Evolutionary conservation across 2,888 invertebrate genomes (phyloP).

Genomic region (Fissipunctia ypsillon): DNA sequence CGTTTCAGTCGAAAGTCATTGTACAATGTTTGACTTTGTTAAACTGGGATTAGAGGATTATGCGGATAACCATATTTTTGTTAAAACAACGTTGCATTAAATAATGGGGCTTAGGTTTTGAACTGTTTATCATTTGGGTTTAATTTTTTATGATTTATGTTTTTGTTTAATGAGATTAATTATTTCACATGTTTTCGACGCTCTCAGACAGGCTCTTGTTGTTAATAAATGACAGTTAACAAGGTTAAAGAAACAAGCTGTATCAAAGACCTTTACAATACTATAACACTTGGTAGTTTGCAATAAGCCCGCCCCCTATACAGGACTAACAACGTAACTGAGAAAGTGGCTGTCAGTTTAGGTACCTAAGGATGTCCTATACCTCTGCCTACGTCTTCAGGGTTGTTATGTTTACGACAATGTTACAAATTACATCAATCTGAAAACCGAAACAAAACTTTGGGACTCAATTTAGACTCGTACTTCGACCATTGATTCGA

Average conservation of each 20-base stretch:
- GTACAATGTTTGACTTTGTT: conserved; percentile 61
- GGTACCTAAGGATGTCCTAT: neutral
- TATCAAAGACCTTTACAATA: neutral
- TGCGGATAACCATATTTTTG: conserved; percentile 63
- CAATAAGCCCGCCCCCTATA: neutral
- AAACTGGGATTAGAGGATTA: conserved; percentile 55
- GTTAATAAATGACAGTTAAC: neutral
- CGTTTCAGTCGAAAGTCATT: conserved; percentile 51
- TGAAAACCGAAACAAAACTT: neutral
- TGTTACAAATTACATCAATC: neutral
- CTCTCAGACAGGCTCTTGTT: neutral
- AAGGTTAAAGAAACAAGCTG: neutral
- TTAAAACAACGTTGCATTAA: conserved; percentile 49
- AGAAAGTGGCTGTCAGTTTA: neutral
- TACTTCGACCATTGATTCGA: neutral
- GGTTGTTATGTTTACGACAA: neutral
- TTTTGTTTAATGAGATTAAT: neutral
- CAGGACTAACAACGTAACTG: neutral
- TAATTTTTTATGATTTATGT: neutral
- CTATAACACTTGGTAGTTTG: neutral
- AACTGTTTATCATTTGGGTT: conserved; percentile 38
- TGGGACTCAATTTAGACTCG: neutral
- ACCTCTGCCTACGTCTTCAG: no score
- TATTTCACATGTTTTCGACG: neutral
- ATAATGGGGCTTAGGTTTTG: conserved; percentile 42